These are phyloP conservation scores for Aricia agestis DNA, from an alignment of 1,140 invertebrate species.

Conservation along the genomic window DNA sequence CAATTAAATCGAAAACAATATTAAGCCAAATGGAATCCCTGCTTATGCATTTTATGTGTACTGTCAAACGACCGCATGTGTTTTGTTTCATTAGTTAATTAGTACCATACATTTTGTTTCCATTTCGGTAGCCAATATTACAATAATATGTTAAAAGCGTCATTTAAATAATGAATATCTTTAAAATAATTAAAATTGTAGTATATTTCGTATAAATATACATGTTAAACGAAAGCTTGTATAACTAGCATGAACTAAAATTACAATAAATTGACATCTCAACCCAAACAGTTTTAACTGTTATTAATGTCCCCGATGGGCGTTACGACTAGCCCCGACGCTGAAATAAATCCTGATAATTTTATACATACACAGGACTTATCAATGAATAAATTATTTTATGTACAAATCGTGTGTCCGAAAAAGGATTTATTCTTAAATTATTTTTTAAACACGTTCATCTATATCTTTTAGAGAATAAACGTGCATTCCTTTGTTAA, in stretches of 20 bases:
- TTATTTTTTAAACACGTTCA: background rate
- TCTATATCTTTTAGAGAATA: background rate
- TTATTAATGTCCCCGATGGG: background rate
- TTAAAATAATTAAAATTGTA: no score
- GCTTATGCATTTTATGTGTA: background rate
- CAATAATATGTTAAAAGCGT: background rate
- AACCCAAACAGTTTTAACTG: background rate
- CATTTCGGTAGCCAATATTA: background rate
- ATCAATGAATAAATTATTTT: background rate
- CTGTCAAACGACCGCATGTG: background rate
- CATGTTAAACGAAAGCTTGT: background rate
- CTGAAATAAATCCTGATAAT: background rate
- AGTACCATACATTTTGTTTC: background rate
- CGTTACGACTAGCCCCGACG: background rate
- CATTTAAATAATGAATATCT: background rate
- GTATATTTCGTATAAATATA: background rate
- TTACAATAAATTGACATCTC: background rate
- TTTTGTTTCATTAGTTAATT: background rate
- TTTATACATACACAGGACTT: background rate
- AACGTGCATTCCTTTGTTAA: background rate
- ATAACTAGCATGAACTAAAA: no score
- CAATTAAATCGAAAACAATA: constrained; percentile 11
- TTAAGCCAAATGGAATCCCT: constrained; percentile 14
- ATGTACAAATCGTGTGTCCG: no score
- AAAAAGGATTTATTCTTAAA: no score